Evolutionary conservation across 2,888 invertebrate genomes (phyloP).

Genomic region (Mesochorus sp.): DNA sequence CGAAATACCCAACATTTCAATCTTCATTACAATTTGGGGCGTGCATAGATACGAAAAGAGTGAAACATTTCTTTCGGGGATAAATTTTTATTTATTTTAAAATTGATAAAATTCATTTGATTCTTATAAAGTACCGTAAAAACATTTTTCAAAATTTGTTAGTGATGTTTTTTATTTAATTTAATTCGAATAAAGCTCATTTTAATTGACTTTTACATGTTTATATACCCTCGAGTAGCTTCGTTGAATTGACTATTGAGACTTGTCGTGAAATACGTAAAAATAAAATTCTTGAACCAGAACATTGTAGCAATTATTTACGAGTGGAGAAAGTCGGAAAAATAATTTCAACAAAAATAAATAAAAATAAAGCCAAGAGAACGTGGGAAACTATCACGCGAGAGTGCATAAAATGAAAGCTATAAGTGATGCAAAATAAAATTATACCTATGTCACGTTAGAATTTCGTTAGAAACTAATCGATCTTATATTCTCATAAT

Average conservation of each 20-base stretch:
- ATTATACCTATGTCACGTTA: constrained; percentile 24
- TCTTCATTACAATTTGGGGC: constrained; percentile 68
- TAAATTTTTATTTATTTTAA: not conserved
- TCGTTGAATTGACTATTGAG: too few relatives aligned
- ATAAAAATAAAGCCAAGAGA: constrained; percentile 29
- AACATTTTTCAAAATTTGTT: too few relatives aligned
- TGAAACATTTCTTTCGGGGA: not conserved
- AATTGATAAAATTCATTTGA: too few relatives aligned
- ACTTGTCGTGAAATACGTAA: too few relatives aligned
- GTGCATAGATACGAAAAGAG: not conserved
- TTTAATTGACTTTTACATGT: too few relatives aligned
- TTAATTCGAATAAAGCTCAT: too few relatives aligned
- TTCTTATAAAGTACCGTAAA: too few relatives aligned
- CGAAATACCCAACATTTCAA: constrained; percentile 69
- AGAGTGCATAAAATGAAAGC: constrained; percentile 10
- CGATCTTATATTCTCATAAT: constrained; percentile 41
- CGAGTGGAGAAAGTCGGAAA: constrained; percentile 52
- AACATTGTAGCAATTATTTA: constrained; percentile 46
- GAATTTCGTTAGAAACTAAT: constrained; percentile 41
- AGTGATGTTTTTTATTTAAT: too few relatives aligned
- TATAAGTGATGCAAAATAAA: constrained; percentile 36
- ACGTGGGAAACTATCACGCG: constrained; percentile 44
- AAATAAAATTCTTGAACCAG: constrained; percentile 2
- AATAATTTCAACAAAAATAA: constrained; percentile 1
- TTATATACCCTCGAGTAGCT: too few relatives aligned